Evolutionary conservation across 1,140 invertebrate species (phyloP), one percentile per base, ranked within the genome.

Genomic region (Tetramorium alpestre): DNA sequence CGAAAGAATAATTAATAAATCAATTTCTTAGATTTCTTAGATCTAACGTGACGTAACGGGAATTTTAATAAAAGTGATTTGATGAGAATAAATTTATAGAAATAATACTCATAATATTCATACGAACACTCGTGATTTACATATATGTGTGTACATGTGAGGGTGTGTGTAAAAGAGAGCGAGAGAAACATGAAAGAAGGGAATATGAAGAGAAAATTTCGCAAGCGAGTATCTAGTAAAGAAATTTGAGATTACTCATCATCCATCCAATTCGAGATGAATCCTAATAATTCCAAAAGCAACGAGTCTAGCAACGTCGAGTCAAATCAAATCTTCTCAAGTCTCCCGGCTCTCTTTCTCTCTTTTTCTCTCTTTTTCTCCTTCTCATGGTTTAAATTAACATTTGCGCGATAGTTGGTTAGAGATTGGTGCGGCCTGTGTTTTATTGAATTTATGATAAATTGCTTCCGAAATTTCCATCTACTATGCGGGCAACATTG

Each of bases 371-470:
- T 54, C 38, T 18, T 22, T 41, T 25, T 65, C 25, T 54, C 18
- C 62, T 54, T 67, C 28, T 81, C 38, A n/a, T 18, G 33, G 22
- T 89, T 91, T 82, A 77, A 90, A 90, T 91, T 89, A 91, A 90
- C 22, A 70, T 64, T 28, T 82, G 51, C 54, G 33, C 62, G 49
- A 69, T 65, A 65, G 33, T 60, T 28, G 58, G 25, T 60, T 65
- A 81, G 85, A 89, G n/a, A 67, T 90, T 87, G 58, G 75, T 33
- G 33, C 33, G 33, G 3, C 72, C 65, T 56, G 41, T 86, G 56
- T 91, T 85, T 91, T 88, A 91, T 91, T 89, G 88, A 91, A 89
- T 91, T 87, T 82, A 75, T 81, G 86, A 89, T 91, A 91, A 91
- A 89, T 86, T 84, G 69, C 86, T 87, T 89, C 84, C 81, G 76